Evolutionary conservation across 2,888 invertebrate species (phyloP).

Genomic region (Andrena chrysosceles): DNA sequence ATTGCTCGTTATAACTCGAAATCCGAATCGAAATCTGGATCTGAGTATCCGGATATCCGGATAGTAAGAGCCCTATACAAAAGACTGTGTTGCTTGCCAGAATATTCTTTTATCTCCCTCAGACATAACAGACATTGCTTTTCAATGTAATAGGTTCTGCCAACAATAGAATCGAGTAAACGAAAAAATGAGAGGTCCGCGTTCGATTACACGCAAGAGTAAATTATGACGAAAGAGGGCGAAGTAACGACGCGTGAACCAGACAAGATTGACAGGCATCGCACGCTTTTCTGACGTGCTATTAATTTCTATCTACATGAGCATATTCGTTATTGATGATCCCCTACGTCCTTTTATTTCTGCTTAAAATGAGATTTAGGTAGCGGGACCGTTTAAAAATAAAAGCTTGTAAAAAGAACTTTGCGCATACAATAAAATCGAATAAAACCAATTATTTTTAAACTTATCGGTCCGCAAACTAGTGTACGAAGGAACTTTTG

Average conservation of each 20-base stretch:
- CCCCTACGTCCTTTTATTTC: conserved; percentile 29
- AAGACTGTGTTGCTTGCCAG: conserved; percentile 7
- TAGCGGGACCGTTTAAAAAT: conserved; percentile 37
- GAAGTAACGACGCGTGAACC: conserved; percentile 41
- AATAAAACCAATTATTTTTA: too few species aligned
- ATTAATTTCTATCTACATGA: conserved; percentile 40
- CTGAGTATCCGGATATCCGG: too few species aligned
- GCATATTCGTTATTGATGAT: conserved; percentile 5
- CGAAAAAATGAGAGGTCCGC: neutral
- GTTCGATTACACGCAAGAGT: conserved; percentile 36
- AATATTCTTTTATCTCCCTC: neutral
- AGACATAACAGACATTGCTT: neutral
- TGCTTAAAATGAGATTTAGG: conserved; percentile 49
- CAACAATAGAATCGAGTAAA: conserved; percentile 28
- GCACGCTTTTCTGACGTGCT: conserved; percentile 38
- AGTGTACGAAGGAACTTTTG: too few species aligned
- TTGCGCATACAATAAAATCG: neutral
- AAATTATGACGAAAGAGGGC: conserved; percentile 28
- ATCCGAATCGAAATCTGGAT: too few species aligned
- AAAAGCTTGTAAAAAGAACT: neutral
- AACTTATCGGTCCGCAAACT: too few species aligned
- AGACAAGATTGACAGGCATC: conserved; percentile 42
- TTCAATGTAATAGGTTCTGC: conserved; percentile 13
- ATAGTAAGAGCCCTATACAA: too few species aligned
- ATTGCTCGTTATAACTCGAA: too few species aligned